Evolutionary conservation across 2,888 invertebrate genomes (phyloP).

Genomic region (Silvanus unidentatus): DNA sequence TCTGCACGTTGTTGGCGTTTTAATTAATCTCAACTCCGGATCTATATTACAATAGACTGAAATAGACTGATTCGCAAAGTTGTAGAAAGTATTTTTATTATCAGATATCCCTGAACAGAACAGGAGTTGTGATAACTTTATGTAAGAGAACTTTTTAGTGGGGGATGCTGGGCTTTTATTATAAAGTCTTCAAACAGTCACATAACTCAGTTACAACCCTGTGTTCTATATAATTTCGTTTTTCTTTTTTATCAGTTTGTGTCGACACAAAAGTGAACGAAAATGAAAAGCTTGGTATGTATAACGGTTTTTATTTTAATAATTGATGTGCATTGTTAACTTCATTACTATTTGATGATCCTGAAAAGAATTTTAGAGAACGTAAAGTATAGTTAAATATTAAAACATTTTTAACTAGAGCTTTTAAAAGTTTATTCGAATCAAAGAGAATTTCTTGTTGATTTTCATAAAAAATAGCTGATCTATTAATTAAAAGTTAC

Average conservation of each 20-base stretch:
- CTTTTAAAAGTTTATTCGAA: no score
- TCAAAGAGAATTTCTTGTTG: no score
- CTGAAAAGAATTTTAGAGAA: no score
- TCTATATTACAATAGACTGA: no score
- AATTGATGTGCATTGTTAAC: neutral
- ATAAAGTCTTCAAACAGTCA: conserved; percentile 27
- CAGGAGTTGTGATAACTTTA: conserved; percentile 19
- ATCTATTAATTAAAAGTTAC: no score
- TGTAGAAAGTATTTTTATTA: conserved; percentile 27
- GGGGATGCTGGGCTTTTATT: conserved; percentile 26
- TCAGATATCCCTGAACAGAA: conserved; percentile 29
- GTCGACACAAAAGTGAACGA: neutral
- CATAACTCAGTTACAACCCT: conserved; percentile 27
- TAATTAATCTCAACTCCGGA: no score
- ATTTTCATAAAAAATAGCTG: no score
- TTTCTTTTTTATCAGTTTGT: neutral
- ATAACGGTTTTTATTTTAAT: conserved; percentile 1
- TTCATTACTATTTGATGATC: no score
- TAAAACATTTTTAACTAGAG: no score
- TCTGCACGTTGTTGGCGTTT: no score
- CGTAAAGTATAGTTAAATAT: no score
- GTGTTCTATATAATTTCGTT: conserved; percentile 13
- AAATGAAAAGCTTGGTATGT: conserved; percentile 31
- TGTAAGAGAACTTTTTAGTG: conserved; percentile 23
- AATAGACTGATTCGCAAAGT: no score